Evolutionary conservation across 2,113 vertebrate genomes (phyloP).

Genomic region (Prinia subflava): DNA sequence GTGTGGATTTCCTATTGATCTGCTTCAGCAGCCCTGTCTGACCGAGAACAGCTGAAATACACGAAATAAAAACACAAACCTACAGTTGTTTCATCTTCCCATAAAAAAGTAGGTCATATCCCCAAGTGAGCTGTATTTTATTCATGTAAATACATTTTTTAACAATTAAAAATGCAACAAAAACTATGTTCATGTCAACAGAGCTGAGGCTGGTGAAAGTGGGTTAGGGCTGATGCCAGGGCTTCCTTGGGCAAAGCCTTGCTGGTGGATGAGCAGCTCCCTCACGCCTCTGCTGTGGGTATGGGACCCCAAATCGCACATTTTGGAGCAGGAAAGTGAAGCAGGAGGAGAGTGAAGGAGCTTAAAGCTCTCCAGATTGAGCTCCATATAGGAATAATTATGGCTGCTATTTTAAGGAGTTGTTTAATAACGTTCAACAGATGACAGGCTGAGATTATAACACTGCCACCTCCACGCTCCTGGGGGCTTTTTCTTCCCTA

Average conservation of each 20-base stretch:
- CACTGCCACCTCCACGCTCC: slow-evolving; percentile 38
- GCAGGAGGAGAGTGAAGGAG: not conserved
- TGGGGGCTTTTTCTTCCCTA: slow-evolving; percentile 23
- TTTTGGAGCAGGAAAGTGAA: not conserved
- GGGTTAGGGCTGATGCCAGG: not conserved
- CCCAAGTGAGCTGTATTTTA: slow-evolving; percentile 45
- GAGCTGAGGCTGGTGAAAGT: not conserved
- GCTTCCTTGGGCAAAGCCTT: not conserved
- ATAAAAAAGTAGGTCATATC: slow-evolving; percentile 57
- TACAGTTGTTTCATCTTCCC: not conserved
- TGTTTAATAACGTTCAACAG: slow-evolving; percentile 39
- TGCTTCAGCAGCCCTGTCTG: not conserved
- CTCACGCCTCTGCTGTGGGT: fast-evolving
- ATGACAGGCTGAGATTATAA: slow-evolving; percentile 49
- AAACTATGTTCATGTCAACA: not conserved
- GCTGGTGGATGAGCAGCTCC: not conserved
- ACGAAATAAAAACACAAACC: not conserved
- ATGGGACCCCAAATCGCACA: fast-evolving
- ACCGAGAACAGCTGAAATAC: not conserved
- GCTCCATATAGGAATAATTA: slow-evolving; percentile 33
- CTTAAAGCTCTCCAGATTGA: slow-evolving; percentile 1
- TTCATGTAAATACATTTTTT: slow-evolving; percentile 55
- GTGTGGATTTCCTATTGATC: slow-evolving; percentile 13
- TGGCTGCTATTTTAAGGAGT: slow-evolving; percentile 28
- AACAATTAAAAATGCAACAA: slow-evolving; percentile 64